phyloP scores from a whole-genome alignment of 2,113 vertebrate species.

The Rhegmatorhina hoffmannsi region DNA sequence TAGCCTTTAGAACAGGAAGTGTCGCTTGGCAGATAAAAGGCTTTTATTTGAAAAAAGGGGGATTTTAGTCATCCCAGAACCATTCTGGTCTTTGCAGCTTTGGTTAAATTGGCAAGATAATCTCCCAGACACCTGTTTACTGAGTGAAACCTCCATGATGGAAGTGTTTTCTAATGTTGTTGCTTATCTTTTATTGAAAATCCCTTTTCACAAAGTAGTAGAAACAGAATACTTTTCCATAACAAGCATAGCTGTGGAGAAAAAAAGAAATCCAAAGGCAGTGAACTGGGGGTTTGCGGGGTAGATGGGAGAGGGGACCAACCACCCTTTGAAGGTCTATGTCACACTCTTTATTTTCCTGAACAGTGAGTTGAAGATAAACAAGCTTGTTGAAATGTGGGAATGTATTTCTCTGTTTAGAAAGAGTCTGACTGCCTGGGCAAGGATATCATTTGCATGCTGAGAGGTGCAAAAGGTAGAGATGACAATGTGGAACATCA shows the following conservation, averaged over 20 bases:
- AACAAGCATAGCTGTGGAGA: background rate
- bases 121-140: conserved; percentile 59
- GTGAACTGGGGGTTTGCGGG: background rate
- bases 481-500: background rate
- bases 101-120: conserved; percentile 48
- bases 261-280: conserved; percentile 8
- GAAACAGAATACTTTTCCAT: background rate
- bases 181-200: conserved; percentile 44
- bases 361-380: background rate
- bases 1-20: conserved; percentile 24
- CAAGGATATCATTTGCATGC: background rate
- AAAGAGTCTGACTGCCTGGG: background rate
- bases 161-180: background rate
- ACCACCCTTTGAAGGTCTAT: background rate
- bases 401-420: background rate
- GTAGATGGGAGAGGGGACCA: background rate
- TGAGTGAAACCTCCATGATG: background rate
- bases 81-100: conserved; percentile 21
- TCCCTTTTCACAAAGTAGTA: background rate
- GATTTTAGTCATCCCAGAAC: background rate
- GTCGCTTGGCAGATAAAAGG: conserved; percentile 50
- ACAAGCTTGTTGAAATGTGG: background rate
- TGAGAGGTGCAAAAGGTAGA: background rate
- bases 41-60: background rate
- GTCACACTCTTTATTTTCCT: background rate